Percentiles rank a stretch among this genome's conserved stretches.
phyloP scores from a whole-genome alignment of 1,140 invertebrate species.

The Rhyacophila brunnea region DNA sequence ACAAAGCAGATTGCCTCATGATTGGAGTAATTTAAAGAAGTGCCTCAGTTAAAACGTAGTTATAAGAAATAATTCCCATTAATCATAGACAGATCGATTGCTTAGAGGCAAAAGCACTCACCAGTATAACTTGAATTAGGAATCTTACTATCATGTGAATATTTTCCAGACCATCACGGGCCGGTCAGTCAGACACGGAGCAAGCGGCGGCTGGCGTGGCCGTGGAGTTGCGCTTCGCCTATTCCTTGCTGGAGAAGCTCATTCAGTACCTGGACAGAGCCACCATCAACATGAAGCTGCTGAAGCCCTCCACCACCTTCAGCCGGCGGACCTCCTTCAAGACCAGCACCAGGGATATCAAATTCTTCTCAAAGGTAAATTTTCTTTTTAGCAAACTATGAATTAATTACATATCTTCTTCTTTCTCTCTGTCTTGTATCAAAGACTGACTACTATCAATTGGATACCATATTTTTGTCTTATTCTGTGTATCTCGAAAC shows the following conservation, averaged over 20 bases:
- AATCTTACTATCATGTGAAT: not conserved
- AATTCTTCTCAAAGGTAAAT: constrained; percentile 97
- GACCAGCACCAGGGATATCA: constrained; percentile 95
- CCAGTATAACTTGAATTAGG: not conserved
- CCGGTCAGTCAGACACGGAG: constrained; percentile 64
- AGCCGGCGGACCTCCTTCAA: constrained; percentile 92
- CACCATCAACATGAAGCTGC: constrained; percentile 94
- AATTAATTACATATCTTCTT: too few species aligned
- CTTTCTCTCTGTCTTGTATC: too few species aligned
- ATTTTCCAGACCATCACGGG: constrained; percentile 59
- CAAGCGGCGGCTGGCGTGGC: constrained; percentile 72
- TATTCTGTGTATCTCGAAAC: too few species aligned
- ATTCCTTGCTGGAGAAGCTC: constrained; percentile 94
- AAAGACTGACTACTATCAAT: too few species aligned
- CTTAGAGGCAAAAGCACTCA: too few species aligned
- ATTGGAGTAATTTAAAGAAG: too few species aligned
- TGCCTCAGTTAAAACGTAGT: too few species aligned
- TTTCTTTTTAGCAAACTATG: too few species aligned
- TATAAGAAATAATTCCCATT: too few species aligned
- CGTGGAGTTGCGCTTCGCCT: constrained; percentile 92
- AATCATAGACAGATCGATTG: too few species aligned
- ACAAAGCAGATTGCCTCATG: too few species aligned
- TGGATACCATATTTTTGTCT: too few species aligned
- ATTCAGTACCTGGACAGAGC: constrained; percentile 96
- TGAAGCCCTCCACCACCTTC: constrained; percentile 91